Evolutionary conservation across 2,113 vertebrate genomes (phyloP).

Genomic region (Euleptes europaea): DNA sequence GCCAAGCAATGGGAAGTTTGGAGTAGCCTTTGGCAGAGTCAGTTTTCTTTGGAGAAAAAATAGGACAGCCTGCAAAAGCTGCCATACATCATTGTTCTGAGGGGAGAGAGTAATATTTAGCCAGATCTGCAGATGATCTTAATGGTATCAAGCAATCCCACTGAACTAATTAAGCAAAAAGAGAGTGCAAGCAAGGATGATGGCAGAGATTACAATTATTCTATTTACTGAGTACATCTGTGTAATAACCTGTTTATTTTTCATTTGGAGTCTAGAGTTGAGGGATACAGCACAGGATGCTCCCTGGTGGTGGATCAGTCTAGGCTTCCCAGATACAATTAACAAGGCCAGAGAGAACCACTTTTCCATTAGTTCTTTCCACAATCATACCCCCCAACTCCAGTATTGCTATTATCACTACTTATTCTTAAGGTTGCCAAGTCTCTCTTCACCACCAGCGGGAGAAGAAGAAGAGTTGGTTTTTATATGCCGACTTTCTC

Average conservation of each 20-base stretch:
- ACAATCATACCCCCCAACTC: not conserved
- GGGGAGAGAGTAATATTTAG: not conserved
- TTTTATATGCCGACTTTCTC: no score
- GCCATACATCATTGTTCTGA: not conserved
- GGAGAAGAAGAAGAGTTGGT: no score
- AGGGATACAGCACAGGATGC: not conserved
- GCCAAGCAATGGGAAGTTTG: not conserved
- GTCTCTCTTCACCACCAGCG: no score
- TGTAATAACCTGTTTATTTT: not conserved
- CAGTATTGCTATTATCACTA: no score
- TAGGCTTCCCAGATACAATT: not conserved
- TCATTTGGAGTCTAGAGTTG: not conserved
- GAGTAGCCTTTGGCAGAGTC: conserved; percentile 28
- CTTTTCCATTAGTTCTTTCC: not conserved
- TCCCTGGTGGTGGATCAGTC: not conserved
- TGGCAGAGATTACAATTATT: not conserved
- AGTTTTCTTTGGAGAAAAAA: not conserved
- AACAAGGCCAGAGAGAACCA: not conserved
- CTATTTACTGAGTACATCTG: not conserved
- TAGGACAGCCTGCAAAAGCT: not conserved
- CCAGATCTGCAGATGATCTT: not conserved
- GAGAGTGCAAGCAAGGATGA: not conserved
- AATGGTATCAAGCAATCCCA: not conserved
- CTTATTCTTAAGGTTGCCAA: no score
- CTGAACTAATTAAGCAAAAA: not conserved